phyloP scores from a whole-genome alignment of 1,140 invertebrate species.

The Ditylenchus dipsaci region DNA sequence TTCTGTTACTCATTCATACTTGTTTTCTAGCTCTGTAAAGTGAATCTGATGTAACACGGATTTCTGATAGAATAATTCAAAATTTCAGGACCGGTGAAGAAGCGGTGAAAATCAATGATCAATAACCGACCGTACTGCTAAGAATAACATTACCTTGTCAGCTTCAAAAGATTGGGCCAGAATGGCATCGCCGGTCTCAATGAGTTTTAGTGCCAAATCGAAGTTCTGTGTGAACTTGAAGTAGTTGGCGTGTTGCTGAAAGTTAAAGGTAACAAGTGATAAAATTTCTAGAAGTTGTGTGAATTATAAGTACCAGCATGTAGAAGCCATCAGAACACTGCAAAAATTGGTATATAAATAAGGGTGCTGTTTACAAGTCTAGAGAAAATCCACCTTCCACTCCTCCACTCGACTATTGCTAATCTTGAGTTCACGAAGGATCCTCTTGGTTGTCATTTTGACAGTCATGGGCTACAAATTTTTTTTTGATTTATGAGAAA shows the following conservation, averaged over 20 bases:
- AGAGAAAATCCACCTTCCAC: constrained; percentile 27
- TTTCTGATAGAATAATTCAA: no score
- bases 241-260: constrained; percentile 22
- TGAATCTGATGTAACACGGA: no score
- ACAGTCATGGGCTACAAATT: constrained; percentile 15
- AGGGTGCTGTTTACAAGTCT: no score
- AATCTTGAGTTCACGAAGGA: constrained; percentile 20
- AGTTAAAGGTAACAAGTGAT: background rate
- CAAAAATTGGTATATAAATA: background rate
- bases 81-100: no score
- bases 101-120: no score
- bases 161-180: no score
- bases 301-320: constrained; percentile 7
- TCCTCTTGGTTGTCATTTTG: constrained; percentile 29
- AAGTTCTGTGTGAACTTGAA: constrained; percentile 35
- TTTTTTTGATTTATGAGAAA: no score
- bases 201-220: constrained; percentile 27
- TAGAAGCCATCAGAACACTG: constrained; percentile 24
- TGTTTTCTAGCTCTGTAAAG: no score
- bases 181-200: constrained; percentile 19
- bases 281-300: background rate
- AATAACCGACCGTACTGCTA: no score
- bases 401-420: constrained; percentile 19
- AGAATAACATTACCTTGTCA: no score
- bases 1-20: no score